Conservation (phyloP, 2,888 invertebrate genomes). For the Hypsopygia costalis region DNA sequence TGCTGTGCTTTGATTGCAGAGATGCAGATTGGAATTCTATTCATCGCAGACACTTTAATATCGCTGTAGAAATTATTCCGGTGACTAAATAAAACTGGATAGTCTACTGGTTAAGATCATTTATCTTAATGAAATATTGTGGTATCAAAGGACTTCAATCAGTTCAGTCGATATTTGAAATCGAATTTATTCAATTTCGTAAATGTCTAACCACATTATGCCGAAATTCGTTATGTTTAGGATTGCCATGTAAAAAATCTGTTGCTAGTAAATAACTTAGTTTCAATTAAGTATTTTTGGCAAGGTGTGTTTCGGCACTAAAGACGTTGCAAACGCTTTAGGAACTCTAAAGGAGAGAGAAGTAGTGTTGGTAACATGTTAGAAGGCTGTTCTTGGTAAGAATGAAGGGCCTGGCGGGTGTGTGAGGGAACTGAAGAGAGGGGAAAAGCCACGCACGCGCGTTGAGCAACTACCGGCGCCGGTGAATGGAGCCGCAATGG, state of each 20-base stretch:
- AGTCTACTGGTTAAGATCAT: not conserved
- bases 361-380: too few species aligned
- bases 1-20: slow-evolving; percentile 14
- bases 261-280: too few species aligned
- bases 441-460: slow-evolving; percentile 47
- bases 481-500: slow-evolving; percentile 64
- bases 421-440: slow-evolving; percentile 24
- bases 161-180: not conserved
- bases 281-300: too few species aligned
- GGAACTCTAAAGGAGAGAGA: too few species aligned
- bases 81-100: not conserved
- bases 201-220: too few species aligned
- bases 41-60: slow-evolving; percentile 4
- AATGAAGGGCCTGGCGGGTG: slow-evolving; percentile 45
- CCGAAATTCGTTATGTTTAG: too few species aligned
- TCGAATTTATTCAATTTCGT: not conserved
- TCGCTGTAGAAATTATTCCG: slow-evolving; percentile 14
- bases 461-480: slow-evolving; percentile 70
- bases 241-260: too few species aligned
- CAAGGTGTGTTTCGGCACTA: too few species aligned
- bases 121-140: not conserved
- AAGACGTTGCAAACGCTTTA: too few species aligned
- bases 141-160: not conserved
- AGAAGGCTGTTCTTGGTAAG: slow-evolving; percentile 15
- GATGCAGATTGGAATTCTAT: slow-evolving; percentile 7